Base-by-base conservation (phyloP, 2,113 vertebrate species). In the Odontophorus gujanensis region DNA sequence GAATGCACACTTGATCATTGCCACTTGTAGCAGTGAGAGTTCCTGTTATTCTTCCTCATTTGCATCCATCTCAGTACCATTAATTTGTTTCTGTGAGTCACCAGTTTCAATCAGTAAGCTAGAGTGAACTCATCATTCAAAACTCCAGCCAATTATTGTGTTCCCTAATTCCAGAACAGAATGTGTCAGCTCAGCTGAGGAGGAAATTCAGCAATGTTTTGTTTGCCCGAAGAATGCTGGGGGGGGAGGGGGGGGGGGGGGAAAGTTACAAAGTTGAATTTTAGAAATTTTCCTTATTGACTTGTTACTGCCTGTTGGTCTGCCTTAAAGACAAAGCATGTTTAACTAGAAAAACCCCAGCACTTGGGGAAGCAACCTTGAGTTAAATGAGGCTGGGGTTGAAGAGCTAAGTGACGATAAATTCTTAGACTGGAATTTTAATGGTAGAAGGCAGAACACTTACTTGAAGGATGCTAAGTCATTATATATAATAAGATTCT, bases 401-500 rank as follows among this genome's bases (percentile, higher is more conserved):
- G 53, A 90, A 75, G 8, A 78, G 66, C 22, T 82, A 81, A 89
- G 87, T 51, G 3, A 78, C 9, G 71, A 67, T 42, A 71, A 6
- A 78, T 62, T 32, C 45, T 58, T 73, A 72, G 61, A 89, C 51
- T 14, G 42, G 71, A 83, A 61, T 61, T 66, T 91, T 83, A 90
- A 72, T 40, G 45, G 79, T 50, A 90, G 78, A 90, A 95, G 53
- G 58, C 63, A 63, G 59, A 91, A 61, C 61, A 94, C 90, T 65
- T 88, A 63, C 59, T 90, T 67, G 63, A 72, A 91, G 21, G 32
- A 13, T 92, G 61, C 75, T 90, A 71, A 77, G 26, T 36, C 87
- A 63, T 80, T 94, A 69, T 69, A 85, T 89, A 59, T 77, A 90
- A 95, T 92, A 96, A 89, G 51, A 90, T 71, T 87, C 51, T 78